Base-by-base conservation (phyloP, 1,140 invertebrate species). In the Drosophila nasuta region DNA sequence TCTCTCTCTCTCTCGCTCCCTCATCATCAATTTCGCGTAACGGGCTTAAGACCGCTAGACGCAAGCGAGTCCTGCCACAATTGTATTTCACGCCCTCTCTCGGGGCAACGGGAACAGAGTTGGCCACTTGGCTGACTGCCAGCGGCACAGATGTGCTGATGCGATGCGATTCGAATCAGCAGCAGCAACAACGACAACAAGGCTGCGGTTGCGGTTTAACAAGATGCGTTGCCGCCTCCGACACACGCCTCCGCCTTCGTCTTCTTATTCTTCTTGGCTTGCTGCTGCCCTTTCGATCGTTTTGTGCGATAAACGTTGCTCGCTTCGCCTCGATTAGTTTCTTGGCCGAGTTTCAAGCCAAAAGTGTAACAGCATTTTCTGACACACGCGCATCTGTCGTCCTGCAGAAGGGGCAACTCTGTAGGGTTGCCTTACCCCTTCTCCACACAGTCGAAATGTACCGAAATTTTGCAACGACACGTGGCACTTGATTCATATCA, bases 401-500 rank as follows among this genome's bases (percentile, higher is more conserved):
- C 76, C 51, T 69, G 48, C 20, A 28, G 52, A 58, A 45, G 49
- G 60, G 51, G 68, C 41, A 35, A 41, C 41, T 33, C 49, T 25
- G 11, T 8, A 38, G 35, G 35, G 35, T 38, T 8, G 35, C 10
- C 28, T 56, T 46, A 58, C 56, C 52, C 57, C 28, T 54, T 54
- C 49, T 15, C 51, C 5, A 33, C 30, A 8, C 8, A 38, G 8
- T 11, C 35, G 35, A 28, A 51, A 67, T 75, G 51, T 72, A 62
- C 52, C 45, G 11, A 65, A 62, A 38, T 56, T 75, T 57, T 73
- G 85, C 82, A 85, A 87, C n/a, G 85, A 89, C 85, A 89, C 85
- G 85, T 88, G 85, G 85, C 85, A 89, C 86, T 83, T 88, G 85
- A 88, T 88, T 88, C 85, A 80, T 88, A 88, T 88, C 85, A 85